Conservation (phyloP, 2,113 vertebrate genomes). For the Cinclus cinclus region DNA sequence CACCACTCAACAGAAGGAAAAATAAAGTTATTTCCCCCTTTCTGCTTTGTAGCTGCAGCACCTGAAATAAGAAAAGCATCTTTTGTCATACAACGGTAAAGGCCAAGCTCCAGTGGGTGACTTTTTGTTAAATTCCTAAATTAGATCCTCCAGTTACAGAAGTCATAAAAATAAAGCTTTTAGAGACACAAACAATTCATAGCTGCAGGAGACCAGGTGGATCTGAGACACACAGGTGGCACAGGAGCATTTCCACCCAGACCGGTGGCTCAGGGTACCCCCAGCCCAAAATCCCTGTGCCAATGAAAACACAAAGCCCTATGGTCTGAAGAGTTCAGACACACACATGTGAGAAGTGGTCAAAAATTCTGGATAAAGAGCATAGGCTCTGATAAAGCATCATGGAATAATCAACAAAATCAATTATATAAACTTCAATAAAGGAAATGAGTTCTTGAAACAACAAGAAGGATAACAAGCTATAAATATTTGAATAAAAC, state of each 20-base stretch:
- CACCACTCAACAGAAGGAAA: not conserved
- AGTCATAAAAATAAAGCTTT: not conserved
- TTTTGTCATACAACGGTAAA: constrained; percentile 7
- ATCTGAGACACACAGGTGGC: not conserved
- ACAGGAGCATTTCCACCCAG: not conserved
- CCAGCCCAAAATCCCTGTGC: not conserved
- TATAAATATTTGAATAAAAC: not conserved
- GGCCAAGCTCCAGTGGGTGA: not conserved
- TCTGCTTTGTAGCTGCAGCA: not conserved
- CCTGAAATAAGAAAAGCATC: not conserved
- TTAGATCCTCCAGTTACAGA: not conserved
- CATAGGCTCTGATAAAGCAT: not conserved
- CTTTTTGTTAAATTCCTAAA: not conserved
- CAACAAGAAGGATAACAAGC: not conserved
- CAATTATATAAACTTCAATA: not conserved
- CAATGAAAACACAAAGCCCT: not conserved
- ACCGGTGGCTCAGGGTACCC: not conserved
- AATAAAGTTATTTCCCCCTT: not conserved
- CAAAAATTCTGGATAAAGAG: not conserved
- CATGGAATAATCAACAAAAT: not conserved
- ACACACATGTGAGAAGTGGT: not conserved
- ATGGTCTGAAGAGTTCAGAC: not conserved
- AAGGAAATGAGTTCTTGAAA: not conserved
- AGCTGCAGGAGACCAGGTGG: not conserved
- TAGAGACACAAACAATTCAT: not conserved